Conservation (phyloP, 2,113 vertebrate genomes). For the Morone saxatilis region DNA sequence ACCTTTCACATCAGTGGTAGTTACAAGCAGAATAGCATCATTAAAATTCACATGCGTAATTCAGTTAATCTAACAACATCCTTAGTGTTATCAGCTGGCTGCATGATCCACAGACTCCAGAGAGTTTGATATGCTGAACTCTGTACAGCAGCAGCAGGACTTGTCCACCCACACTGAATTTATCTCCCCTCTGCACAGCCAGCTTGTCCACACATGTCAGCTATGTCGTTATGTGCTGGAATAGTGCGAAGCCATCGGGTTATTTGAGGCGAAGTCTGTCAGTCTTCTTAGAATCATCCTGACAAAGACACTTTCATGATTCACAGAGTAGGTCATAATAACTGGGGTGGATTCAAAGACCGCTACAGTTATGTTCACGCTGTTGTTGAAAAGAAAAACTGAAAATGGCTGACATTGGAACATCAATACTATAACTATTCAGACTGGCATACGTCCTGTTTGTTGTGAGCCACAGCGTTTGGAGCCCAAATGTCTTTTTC, state of each 20-base stretch:
- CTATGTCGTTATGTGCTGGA: no score
- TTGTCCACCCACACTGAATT: not conserved
- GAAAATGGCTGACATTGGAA: not conserved
- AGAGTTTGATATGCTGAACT: not conserved
- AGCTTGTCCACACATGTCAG: not conserved
- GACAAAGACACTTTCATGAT: no score
- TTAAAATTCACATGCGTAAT: not conserved
- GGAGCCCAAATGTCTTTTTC: not conserved
- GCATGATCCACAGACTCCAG: not conserved
- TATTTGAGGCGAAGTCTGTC: no score
- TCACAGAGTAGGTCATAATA: no score
- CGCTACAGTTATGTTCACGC: not conserved
- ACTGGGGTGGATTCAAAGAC: no score
- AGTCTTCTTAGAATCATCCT: no score
- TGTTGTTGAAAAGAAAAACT: not conserved
- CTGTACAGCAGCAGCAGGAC: no score
- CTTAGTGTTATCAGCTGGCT: not conserved
- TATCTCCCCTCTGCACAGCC: not conserved
- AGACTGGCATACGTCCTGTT: not conserved
- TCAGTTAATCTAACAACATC: not conserved
- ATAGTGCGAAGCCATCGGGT: not conserved
- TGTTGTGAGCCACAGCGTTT: not conserved
- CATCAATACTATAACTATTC: not conserved
- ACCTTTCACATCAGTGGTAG: not conserved
- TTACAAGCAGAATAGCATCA: not conserved